These are phyloP conservation scores for Psylliodes chrysocephalus DNA, from an alignment of 2,888 invertebrate genomes.

Conservation along the genomic window DNA sequence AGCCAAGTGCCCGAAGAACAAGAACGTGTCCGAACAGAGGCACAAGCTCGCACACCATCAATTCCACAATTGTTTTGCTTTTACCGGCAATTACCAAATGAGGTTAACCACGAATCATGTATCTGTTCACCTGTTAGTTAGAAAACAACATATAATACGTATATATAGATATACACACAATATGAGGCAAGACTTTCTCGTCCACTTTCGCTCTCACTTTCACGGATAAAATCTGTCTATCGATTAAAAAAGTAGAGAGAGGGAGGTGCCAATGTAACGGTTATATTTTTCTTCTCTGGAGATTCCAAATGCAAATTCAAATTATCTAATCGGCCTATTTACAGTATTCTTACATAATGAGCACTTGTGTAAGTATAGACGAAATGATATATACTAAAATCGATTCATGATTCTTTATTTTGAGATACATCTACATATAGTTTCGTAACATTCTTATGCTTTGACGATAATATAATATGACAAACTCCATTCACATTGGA, in stretches of 20 bases:
- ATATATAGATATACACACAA: too few species aligned
- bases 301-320: too few species aligned
- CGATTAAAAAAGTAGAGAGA: constrained; percentile 18
- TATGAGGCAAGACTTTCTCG: constrained; percentile 52
- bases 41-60: constrained; percentile 7
- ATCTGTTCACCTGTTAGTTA: constrained; percentile 38
- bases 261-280: neutral
- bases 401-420: too few species aligned
- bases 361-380: too few species aligned
- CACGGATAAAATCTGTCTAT: constrained; percentile 45
- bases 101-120: constrained; percentile 36
- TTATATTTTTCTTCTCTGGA: neutral
- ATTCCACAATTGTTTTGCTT: constrained; percentile 29
- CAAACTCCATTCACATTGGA: too few species aligned
- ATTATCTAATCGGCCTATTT: too few species aligned
- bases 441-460: too few species aligned
- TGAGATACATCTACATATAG: too few species aligned
- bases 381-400: too few species aligned
- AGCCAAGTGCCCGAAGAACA: neutral
- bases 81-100: constrained; percentile 29
- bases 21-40: neutral
- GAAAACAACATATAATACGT: constrained; percentile 33
- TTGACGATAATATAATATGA: too few species aligned
- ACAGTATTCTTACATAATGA: too few species aligned
- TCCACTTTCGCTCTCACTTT: constrained; percentile 57